Conservation (phyloP, 2,113 vertebrate genomes). For the Ciconia stormi region DNA sequence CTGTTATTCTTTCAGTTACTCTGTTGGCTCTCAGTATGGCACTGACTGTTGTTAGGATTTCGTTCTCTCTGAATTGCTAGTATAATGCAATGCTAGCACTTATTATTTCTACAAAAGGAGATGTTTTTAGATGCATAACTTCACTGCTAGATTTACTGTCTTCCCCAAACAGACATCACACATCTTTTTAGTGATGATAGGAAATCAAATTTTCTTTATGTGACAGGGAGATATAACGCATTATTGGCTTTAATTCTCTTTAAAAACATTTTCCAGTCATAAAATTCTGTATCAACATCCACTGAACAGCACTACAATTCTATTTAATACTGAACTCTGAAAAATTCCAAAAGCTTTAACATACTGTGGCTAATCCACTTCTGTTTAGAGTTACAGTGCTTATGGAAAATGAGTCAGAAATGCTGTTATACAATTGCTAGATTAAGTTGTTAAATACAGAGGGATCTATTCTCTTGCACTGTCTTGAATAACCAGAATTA, state of each 20-base stretch:
- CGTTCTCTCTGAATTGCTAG: conserved; percentile 11
- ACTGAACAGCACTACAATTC: neutral
- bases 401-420: conserved; percentile 43
- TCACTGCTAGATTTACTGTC: neutral
- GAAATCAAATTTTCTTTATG: neutral
- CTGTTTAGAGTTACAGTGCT: neutral
- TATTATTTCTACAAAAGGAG: conserved; percentile 39
- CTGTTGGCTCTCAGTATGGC: conserved; percentile 12
- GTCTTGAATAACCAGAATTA: conserved; percentile 47
- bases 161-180: neutral
- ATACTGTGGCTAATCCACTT: neutral
- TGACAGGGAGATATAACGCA: neutral
- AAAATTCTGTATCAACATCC: neutral
- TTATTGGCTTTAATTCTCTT: neutral
- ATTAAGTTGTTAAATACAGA: conserved; percentile 45
- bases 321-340: neutral
- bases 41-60: conserved; percentile 10
- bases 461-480: conserved; percentile 26
- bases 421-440: conserved; percentile 11
- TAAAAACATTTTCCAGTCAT: neutral
- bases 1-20: conserved; percentile 56
- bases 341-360: neutral
- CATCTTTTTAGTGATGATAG: neutral
- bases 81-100: conserved; percentile 18
- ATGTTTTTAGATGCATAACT: neutral